Percentiles rank a stretch among this genome's conserved stretches.
These are phyloP conservation scores for Scytalopus superciliaris DNA, from an alignment of 2,113 vertebrate species.

Conservation along the genomic window DNA sequence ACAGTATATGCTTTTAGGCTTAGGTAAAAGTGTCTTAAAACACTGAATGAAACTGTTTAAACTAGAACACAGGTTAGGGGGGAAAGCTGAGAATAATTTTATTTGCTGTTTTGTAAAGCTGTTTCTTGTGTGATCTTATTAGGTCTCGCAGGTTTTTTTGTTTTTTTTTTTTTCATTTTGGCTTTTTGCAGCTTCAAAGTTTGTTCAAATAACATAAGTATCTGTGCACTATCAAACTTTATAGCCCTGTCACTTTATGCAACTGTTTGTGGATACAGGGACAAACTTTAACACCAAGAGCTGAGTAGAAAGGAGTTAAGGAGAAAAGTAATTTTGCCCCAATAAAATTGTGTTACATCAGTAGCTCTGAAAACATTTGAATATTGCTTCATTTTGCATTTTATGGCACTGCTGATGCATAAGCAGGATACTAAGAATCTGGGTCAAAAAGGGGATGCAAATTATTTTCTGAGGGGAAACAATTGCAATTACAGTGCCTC, in stretches of 20 bases:
- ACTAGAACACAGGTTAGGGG: neutral
- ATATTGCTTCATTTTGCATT: neutral
- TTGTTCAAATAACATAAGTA: neutral
- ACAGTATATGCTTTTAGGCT: neutral
- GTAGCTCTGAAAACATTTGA: neutral
- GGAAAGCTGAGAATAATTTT: neutral
- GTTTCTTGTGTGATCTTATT: neutral
- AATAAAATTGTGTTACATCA: neutral
- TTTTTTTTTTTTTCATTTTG: neutral
- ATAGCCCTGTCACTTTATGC: neutral
- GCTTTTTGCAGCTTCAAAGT: neutral
- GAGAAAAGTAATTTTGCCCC: neutral
- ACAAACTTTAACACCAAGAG: neutral
- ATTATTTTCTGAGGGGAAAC: neutral
- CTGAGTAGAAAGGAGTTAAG: neutral
- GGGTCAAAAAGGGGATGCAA: neutral
- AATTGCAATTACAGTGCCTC: neutral
- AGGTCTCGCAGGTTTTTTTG: neutral
- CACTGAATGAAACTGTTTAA: neutral
- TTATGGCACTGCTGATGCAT: neutral
- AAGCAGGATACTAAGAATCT: neutral
- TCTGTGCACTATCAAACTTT: neutral
- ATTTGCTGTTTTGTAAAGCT: neutral
- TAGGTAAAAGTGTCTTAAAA: neutral
- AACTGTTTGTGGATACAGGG: neutral